These are phyloP conservation scores for Exaiptasia diaphana DNA, from an alignment of 64 coral and sea anemone species.

Conservation along the genomic window DNA sequence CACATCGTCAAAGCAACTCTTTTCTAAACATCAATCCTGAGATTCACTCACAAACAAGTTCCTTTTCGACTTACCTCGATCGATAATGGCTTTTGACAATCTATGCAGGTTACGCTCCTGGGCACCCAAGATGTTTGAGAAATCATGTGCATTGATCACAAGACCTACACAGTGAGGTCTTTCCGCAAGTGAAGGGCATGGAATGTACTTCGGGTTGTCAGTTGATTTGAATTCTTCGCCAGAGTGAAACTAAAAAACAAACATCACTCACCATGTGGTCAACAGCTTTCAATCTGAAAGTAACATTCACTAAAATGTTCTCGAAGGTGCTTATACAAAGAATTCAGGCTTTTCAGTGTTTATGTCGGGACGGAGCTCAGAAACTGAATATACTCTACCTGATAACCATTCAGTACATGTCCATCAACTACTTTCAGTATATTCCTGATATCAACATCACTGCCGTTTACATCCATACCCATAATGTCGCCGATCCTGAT, in stretches of 20 bases:
- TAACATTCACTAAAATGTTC: too few species aligned
- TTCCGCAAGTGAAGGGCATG: not conserved
- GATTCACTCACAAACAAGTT: too few species aligned
- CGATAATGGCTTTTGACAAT: not conserved
- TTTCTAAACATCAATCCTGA: too few species aligned
- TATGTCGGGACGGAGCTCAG: too few species aligned
- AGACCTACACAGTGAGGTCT: not conserved
- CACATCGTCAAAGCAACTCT: too few species aligned
- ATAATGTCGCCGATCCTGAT: not conserved
- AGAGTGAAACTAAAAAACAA: too few species aligned
- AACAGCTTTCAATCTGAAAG: too few species aligned
- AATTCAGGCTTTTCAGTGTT: too few species aligned
- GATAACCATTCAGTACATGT: not conserved
- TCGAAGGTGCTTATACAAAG: too few species aligned
- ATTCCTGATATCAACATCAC: not conserved
- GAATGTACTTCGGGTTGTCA: not conserved
- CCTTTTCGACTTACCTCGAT: not conserved
- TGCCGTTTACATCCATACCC: not conserved
- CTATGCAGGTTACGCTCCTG: not conserved
- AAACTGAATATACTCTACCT: too few species aligned
- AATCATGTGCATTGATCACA: not conserved
- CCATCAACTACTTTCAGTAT: not conserved
- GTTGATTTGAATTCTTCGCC: not conserved
- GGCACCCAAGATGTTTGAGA: not conserved
- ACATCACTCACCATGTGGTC: too few species aligned